phyloP scores from a whole-genome alignment of 2,797 vertebrate species.

The Phylloscopus collybita region DNA sequence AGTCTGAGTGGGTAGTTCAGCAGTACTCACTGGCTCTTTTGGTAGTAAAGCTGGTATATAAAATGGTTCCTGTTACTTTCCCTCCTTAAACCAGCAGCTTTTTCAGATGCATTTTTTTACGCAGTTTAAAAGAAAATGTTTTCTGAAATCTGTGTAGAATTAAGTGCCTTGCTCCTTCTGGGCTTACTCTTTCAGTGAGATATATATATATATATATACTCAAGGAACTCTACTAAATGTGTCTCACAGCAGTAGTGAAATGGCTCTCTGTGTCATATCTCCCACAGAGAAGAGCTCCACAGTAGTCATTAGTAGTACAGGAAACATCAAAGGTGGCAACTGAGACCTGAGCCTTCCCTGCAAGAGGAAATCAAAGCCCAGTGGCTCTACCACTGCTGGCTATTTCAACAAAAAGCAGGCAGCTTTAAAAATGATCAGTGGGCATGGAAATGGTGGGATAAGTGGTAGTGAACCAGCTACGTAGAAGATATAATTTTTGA shows the following conservation, averaged over 20 bases:
- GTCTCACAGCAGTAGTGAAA: slow-evolving; percentile 52
- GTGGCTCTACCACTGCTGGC: slow-evolving; percentile 23
- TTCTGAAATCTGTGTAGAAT: neutral
- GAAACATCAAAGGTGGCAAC: slow-evolving; percentile 48
- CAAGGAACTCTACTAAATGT: slow-evolving; percentile 24
- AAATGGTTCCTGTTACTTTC: neutral
- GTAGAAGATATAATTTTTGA: neutral
- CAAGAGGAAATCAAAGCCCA: slow-evolving; percentile 46
- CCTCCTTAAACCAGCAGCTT: neutral
- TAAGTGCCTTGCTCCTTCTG: neutral
- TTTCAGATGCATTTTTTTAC: neutral
- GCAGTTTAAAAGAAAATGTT: neutral
- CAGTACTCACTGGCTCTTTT: neutral
- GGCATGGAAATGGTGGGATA: neutral
- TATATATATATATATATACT: neutral
- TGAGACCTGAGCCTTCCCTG: slow-evolving; percentile 44
- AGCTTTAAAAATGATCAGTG: slow-evolving; percentile 7
- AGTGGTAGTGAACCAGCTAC: neutral
- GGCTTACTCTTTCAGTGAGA: neutral
- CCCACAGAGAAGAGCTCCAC: slow-evolving; percentile 50
- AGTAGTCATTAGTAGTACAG: slow-evolving; percentile 54
- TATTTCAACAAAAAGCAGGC: slow-evolving; percentile 41
- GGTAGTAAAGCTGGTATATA: neutral
- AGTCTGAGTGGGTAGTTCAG: neutral
- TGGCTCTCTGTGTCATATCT: slow-evolving; percentile 38